Conservation (phyloP, 2,797 vertebrate genomes). For the Heteromormyrus szaboi region DNA sequence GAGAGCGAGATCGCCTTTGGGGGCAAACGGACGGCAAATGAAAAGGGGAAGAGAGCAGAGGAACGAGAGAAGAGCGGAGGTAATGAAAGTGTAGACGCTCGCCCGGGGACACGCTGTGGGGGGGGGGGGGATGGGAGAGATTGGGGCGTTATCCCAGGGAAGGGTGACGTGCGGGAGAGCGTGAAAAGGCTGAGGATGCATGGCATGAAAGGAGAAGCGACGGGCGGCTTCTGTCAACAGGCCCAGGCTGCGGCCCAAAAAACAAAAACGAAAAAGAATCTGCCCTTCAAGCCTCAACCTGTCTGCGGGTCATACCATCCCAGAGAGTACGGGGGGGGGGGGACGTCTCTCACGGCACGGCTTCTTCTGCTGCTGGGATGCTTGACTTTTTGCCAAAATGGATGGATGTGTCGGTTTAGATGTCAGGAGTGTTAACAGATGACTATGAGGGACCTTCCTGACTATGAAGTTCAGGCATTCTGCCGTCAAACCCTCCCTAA, state of each 20-base stretch:
- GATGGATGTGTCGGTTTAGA: background rate
- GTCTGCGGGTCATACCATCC: conserved; percentile 46
- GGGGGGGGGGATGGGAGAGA: background rate
- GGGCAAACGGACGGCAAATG: background rate
- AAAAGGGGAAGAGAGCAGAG: conserved; percentile 21
- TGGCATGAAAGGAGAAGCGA: background rate
- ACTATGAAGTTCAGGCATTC: background rate
- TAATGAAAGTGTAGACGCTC: background rate
- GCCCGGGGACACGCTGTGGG: background rate
- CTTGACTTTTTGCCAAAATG: background rate
- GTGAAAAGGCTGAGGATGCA: background rate
- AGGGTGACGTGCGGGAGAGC: background rate
- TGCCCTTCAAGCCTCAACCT: conserved; percentile 57
- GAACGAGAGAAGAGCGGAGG: background rate
- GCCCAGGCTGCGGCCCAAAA: conserved; percentile 21
- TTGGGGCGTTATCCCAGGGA: conserved; percentile 35
- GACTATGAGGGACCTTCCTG: background rate
- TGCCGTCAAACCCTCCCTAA: background rate
- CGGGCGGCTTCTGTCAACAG: background rate
- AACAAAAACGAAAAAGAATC: conserved; percentile 49
- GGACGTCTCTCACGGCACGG: no score
- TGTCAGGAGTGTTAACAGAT: background rate
- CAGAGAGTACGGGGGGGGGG: background rate
- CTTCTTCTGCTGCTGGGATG: background rate
- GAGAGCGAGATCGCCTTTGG: background rate